Evolutionary conservation across 2,113 vertebrate species (phyloP).

Genomic region (Peromyscus californicus): DNA sequence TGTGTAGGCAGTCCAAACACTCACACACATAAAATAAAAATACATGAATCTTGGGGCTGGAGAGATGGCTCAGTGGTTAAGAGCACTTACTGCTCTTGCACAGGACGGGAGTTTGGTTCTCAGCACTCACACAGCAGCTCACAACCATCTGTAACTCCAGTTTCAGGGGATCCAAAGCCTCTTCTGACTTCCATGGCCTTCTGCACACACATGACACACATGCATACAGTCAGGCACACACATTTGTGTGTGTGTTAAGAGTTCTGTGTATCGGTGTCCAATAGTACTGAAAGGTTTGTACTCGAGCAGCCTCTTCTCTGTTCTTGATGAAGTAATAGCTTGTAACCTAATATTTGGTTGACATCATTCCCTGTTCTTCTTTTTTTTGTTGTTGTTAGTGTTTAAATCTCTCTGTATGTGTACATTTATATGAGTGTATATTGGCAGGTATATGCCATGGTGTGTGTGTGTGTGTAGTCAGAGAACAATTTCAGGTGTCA

Average conservation of each 20-base stretch:
- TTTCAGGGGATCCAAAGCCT: neutral
- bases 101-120: neutral
- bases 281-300: neutral
- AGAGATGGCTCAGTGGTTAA: neutral
- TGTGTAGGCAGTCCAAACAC: neutral
- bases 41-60: neutral
- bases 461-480: neutral
- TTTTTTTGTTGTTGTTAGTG: neutral
- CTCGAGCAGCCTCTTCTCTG: neutral
- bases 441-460: neutral
- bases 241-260: conserved; percentile 4
- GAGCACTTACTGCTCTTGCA: neutral
- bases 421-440: neutral
- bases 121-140: neutral
- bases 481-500: neutral
- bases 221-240: neutral
- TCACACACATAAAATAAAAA: neutral
- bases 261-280: conserved; percentile 5
- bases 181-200: neutral
- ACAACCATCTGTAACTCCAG: neutral
- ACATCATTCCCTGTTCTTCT: neutral
- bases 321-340: conserved; percentile 55
- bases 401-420: neutral
- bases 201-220: neutral
- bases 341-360: conserved; percentile 44